These are phyloP conservation scores for Protobothrops flavoviridis DNA, from an alignment of 2,113 vertebrate genomes.

Conservation along the genomic window DNA sequence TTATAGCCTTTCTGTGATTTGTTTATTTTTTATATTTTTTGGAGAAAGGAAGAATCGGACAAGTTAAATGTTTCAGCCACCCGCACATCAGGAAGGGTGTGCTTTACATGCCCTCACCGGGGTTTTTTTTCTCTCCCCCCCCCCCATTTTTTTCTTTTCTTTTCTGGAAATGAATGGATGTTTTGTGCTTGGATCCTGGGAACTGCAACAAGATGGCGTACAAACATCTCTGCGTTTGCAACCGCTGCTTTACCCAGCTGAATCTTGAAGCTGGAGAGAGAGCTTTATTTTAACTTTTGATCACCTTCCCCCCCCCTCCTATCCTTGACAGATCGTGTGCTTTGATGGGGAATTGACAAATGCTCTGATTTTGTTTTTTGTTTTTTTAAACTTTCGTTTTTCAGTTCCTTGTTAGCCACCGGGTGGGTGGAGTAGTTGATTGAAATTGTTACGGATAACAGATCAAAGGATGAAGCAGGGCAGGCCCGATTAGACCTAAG, in stretches of 20 bases:
- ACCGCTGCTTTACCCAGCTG: slow-evolving; percentile 55
- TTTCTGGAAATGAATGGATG: slow-evolving; percentile 74
- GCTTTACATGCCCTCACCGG: background rate
- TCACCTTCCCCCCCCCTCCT: background rate
- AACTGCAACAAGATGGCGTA: slow-evolving; percentile 79
- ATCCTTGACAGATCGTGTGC: background rate
- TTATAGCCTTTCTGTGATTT: background rate
- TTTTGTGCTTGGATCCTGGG: slow-evolving; percentile 70
- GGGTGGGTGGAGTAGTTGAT: slow-evolving; percentile 60
- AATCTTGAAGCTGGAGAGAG: slow-evolving; percentile 50
- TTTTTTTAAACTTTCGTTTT: background rate
- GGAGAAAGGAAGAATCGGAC: slow-evolving; percentile 27
- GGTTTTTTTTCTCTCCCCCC: background rate
- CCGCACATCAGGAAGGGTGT: slow-evolving; percentile 51
- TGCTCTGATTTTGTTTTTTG: slow-evolving; percentile 3
- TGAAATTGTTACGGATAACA: slow-evolving; percentile 45
- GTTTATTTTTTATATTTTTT: background rate
- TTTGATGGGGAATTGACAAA: slow-evolving; percentile 24
- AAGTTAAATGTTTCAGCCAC: slow-evolving; percentile 42
- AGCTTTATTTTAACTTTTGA: slow-evolving; percentile 34
- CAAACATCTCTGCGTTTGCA: slow-evolving; percentile 66
- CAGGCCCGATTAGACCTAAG: slow-evolving; percentile 36
- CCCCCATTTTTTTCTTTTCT: slow-evolving; percentile 15
- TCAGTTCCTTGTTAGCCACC: slow-evolving; percentile 30
- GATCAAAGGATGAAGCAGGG: slow-evolving; percentile 22